Conservation (phyloP, 2,888 invertebrate genomes). For the Lepidocyrtoides sp. region DNA sequence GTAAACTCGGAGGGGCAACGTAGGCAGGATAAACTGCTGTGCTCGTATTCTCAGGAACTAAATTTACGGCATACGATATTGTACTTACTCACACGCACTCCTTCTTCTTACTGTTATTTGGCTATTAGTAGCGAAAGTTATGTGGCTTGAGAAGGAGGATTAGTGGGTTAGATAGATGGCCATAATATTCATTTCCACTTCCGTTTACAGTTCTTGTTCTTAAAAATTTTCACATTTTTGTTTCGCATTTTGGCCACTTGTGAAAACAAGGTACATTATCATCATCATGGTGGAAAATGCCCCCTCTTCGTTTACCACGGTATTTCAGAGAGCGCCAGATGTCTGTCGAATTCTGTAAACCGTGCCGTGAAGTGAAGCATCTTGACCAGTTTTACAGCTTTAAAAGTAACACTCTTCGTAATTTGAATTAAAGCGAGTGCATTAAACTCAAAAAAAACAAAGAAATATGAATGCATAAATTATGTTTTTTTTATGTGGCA, state of each 20-base stretch:
- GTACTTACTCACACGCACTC: not conserved
- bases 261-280: no score
- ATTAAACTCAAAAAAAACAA: slow-evolving; percentile 2
- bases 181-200: slow-evolving; percentile 41
- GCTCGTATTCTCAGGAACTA: not conserved
- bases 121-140: slow-evolving; percentile 25
- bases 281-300: no score
- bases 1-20: no score
- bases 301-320: no score
- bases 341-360: no score
- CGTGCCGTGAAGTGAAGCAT: no score
- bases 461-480: no score
- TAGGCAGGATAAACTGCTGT: no score
- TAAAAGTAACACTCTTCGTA: no score
- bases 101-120: not conserved
- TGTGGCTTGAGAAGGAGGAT: not conserved
- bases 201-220: not conserved
- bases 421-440: slow-evolving; percentile 1
- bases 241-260: not conserved
- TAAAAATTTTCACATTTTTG: not conserved
- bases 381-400: no score
- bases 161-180: slow-evolving; percentile 7
- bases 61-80: not conserved
- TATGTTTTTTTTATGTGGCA: no score
- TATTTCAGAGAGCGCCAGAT: no score